A percentile compares a stretch with the other conserved stretches of the same genome.
These are phyloP conservation scores for Adelognathus sp. DNA, from an alignment of 2,888 invertebrate genomes.

Conservation along the genomic window DNA sequence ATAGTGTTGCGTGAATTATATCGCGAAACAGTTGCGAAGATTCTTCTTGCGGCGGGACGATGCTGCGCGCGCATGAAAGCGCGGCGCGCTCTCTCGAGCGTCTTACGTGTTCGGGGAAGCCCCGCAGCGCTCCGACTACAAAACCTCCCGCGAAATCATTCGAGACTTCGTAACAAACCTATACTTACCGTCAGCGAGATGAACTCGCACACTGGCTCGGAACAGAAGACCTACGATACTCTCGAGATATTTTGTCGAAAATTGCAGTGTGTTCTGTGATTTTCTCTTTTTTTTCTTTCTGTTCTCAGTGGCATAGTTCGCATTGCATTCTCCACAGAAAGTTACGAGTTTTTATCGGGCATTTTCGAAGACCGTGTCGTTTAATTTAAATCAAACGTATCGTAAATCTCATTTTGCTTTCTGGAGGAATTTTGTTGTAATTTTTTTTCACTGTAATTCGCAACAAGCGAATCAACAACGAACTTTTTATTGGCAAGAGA, in stretches of 20 bases:
- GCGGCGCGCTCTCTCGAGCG: neutral
- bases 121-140: conserved; percentile 55
- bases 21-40: conserved; percentile 63
- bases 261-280: neutral
- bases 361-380: too few relatives aligned
- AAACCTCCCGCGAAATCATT: conserved; percentile 66
- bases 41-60: conserved; percentile 18
- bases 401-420: too few relatives aligned
- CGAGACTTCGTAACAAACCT: conserved; percentile 70
- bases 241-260: neutral
- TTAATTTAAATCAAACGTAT: too few relatives aligned
- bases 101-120: conserved; percentile 72
- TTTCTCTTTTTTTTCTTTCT: neutral
- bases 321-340: conserved; percentile 2
- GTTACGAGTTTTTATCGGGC: too few relatives aligned
- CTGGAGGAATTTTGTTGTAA: too few relatives aligned
- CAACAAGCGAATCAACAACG: neutral
- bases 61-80: neutral
- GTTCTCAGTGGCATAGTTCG: neutral
- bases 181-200: conserved; percentile 76
- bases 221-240: neutral
- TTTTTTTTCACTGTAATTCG: too few relatives aligned
- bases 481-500: neutral
- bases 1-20: conserved; percentile 73
- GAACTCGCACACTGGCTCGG: conserved; percentile 67